Conservation (phyloP, 35 echinoderm and acorn worm genomes). For the Apostichopus parvimensis region DNA sequence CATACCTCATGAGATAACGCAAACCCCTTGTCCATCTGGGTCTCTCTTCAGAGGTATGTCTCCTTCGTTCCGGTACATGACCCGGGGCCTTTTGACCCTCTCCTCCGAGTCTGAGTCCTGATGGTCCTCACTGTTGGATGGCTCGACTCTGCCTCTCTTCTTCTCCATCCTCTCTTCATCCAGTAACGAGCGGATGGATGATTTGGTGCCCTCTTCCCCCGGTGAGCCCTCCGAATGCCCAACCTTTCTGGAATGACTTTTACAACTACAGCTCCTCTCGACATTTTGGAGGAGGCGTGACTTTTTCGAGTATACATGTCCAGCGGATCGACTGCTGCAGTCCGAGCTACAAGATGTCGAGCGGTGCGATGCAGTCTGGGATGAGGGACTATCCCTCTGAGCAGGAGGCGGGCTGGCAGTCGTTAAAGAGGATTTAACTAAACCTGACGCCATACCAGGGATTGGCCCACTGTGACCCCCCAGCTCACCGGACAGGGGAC, state of each 20-base stretch:
- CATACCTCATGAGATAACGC: slow-evolving; percentile 43
- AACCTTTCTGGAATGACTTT: slow-evolving; percentile 41
- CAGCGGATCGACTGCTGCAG: slow-evolving; percentile 39
- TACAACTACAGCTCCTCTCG: slow-evolving; percentile 48
- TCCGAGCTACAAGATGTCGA: slow-evolving; percentile 10
- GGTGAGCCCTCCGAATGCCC: not conserved
- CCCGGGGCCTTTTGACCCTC: slow-evolving; percentile 23
- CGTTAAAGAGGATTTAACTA: not conserved
- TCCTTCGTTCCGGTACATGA: slow-evolving; percentile 3
- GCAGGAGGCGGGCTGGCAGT: not conserved
- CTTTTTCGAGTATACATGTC: slow-evolving; percentile 46
- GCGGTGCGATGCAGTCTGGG: slow-evolving; percentile 3
- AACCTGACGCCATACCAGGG: not conserved
- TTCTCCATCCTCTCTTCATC: slow-evolving; percentile 35
- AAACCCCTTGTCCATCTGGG: slow-evolving; percentile 38
- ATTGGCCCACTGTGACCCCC: slow-evolving; percentile 22
- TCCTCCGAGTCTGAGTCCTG: slow-evolving; percentile 25
- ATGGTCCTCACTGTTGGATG: slow-evolving; percentile 21
- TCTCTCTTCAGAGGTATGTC: slow-evolving; percentile 18
- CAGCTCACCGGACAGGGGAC: slow-evolving; percentile 22
- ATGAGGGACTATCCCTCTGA: not conserved
- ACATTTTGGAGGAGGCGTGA: slow-evolving; percentile 53
- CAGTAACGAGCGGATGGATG: slow-evolving; percentile 40
- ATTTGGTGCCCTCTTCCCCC: not conserved
- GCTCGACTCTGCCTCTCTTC: slow-evolving; percentile 3